Base-by-base conservation (phyloP, 2,888 invertebrate species). In the Tinea trinotella region DNA sequence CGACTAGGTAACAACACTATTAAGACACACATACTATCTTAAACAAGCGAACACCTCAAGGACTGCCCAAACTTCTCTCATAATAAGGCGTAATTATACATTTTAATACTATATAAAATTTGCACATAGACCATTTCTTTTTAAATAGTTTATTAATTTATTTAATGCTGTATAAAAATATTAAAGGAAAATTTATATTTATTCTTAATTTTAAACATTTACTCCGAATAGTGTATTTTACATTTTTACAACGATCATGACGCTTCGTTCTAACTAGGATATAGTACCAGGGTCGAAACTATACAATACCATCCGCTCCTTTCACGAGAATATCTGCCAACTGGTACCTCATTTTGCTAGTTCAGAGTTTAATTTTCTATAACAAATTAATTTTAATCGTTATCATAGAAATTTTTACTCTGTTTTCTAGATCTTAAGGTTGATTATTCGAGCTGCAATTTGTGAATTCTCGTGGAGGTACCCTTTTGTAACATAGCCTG, bases 121-220 rank as follows among this genome's bases (percentile, higher is more conserved):
- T 82, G 82, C 84, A 82, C 83, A 78, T 79, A 76, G 80, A 83
- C 76, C 82, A 83, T 79, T 79, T n/a, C n/a, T n/a, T n/a, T n/a
- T 80, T 82, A 83, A 81, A 84, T 79, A 83, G 77, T 79, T 83
- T 50, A 50, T 83, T 80, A 82, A 82, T 83, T 10, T 53, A n/a
- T 20, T 76, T 81, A 79, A 82, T 82, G 82, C 81, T 85, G 84
- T 85, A 85, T 84, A 85, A 85, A 85, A 84, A 85, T 84, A 84
- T 82, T 84, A 84, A 85, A 85, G 82, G 75, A 81, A 85, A 59
- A 82, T 77, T 76, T 20, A 17, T 2, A 7, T 54, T 54, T 24
- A 50, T 24, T n/a, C 10, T 22, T 24, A 50, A 50, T 50, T 24
- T 48, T 48, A 19, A 24, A 50, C 24, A 50, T 50, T 50, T 24